Evolutionary conservation across 2,888 invertebrate genomes (phyloP).

Genomic region (Cataglyphis altisquamis): DNA sequence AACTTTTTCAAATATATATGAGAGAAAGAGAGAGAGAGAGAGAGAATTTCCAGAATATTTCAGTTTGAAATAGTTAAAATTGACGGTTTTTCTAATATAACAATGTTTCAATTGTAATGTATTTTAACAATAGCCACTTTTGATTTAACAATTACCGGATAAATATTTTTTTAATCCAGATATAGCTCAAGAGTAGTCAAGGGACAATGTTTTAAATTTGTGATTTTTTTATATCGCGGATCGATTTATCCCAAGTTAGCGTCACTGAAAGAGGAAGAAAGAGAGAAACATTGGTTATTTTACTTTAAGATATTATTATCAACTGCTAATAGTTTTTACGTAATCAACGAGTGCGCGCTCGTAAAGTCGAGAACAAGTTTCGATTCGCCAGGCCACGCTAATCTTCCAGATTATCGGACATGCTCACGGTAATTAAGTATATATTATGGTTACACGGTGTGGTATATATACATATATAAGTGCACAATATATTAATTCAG

Average conservation of each 20-base stretch:
- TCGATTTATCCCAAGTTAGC: not conserved
- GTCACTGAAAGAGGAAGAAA: not conserved
- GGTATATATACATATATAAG: not conserved
- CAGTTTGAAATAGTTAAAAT: not conserved
- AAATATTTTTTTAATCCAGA: not conserved
- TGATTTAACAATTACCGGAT: not conserved
- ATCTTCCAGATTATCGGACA: conserved; percentile 55
- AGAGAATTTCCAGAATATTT: not conserved
- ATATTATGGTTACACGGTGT: conserved; percentile 42
- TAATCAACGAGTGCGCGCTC: conserved; percentile 36
- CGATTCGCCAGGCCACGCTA: conserved; percentile 9
- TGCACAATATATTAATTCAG: conserved; percentile 45
- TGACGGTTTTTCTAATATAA: not conserved
- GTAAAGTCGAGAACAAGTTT: conserved; percentile 39
- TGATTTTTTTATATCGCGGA: too few species aligned
- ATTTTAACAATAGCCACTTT: not conserved
- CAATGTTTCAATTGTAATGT: not conserved
- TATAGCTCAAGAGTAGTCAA: not conserved
- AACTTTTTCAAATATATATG: not conserved
- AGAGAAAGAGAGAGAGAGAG: too few species aligned
- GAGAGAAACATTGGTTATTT: not conserved
- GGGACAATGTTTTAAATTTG: not conserved
- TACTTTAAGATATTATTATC: conserved; percentile 36
- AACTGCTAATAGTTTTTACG: conserved; percentile 42
- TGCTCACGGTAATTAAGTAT: conserved; percentile 56